Conservation (phyloP, 2,888 invertebrate genomes). For the Beris chalybata region DNA sequence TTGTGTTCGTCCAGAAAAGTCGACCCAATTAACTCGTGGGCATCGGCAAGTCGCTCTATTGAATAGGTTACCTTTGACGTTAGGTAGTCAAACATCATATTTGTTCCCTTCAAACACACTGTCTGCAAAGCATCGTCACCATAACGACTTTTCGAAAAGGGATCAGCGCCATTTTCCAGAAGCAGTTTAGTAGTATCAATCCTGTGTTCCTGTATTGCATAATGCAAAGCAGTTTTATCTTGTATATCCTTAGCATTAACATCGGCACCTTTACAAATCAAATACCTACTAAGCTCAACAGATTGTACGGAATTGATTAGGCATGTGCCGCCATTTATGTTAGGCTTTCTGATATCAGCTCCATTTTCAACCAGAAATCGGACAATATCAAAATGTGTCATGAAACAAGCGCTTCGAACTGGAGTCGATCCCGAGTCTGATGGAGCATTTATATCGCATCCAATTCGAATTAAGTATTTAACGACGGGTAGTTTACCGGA, state of each 20-base stretch:
- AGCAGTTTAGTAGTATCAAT: slow-evolving; percentile 82
- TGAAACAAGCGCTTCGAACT: slow-evolving; percentile 88
- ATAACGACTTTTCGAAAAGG: slow-evolving; percentile 72
- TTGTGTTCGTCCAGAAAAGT: slow-evolving; percentile 87
- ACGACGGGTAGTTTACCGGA: slow-evolving; percentile 78
- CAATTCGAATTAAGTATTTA: slow-evolving; percentile 74
- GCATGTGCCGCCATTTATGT: slow-evolving; percentile 91
- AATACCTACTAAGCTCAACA: slow-evolving; percentile 74
- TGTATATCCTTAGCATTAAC: slow-evolving; percentile 88
- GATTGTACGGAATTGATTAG: slow-evolving; percentile 92
- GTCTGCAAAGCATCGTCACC: slow-evolving; percentile 89
- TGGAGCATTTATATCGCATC: slow-evolving; percentile 82
- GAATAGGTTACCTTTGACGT: slow-evolving; percentile 52
- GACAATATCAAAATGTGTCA: slow-evolving; percentile 83
- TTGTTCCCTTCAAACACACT: slow-evolving; percentile 71
- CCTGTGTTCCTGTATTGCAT: slow-evolving; percentile 69
- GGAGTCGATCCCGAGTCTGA: slow-evolving; percentile 89
- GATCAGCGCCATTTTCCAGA: slow-evolving; percentile 78
- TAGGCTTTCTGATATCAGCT: slow-evolving; percentile 57
- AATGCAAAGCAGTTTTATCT: slow-evolving; percentile 81
- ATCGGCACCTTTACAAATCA: slow-evolving; percentile 77
- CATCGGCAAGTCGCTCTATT: slow-evolving; percentile 74
- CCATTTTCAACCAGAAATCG: slow-evolving; percentile 74
- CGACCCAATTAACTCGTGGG: slow-evolving; percentile 82
- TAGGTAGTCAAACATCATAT: slow-evolving; percentile 71